These are phyloP conservation scores for Chlorops oryzae DNA, from an alignment of 1,140 invertebrate genomes.

Conservation along the genomic window DNA sequence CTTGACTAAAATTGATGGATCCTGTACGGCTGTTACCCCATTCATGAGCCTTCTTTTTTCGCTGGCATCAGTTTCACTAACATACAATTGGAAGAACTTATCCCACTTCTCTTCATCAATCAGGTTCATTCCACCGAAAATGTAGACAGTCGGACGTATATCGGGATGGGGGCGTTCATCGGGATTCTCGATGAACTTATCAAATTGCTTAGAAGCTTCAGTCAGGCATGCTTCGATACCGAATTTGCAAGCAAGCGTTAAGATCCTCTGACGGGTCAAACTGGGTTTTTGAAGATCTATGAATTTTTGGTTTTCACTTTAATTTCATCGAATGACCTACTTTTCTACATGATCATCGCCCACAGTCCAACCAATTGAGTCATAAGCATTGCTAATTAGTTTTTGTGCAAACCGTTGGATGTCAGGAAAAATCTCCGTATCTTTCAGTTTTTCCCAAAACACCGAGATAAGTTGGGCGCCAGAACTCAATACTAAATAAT, in stretches of 20 bases:
- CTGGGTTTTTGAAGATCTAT: constrained; percentile 12
- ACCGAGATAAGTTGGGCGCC: constrained; percentile 51
- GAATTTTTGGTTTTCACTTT: background rate
- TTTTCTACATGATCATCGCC: constrained; percentile 49
- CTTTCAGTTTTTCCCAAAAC: constrained; percentile 54
- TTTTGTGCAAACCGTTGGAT: constrained; percentile 55
- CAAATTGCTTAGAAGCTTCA: constrained; percentile 53
- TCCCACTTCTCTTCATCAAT: constrained; percentile 60
- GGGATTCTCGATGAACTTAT: constrained; percentile 49
- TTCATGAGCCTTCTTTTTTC: constrained; percentile 63
- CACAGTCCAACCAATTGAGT: constrained; percentile 55
- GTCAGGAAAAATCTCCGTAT: constrained; percentile 51
- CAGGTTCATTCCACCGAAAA: constrained; percentile 52
- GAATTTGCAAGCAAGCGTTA: constrained; percentile 53
- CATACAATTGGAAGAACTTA: constrained; percentile 62
- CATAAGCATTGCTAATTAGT: constrained; percentile 49
- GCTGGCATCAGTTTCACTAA: constrained; percentile 62
- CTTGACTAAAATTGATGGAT: constrained; percentile 49
- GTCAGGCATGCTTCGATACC: constrained; percentile 52
- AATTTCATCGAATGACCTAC: constrained; percentile 41
- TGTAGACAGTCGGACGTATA: constrained; percentile 58
- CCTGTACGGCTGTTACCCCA: constrained; percentile 59
- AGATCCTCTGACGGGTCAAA: constrained; percentile 51
- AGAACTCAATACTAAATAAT: constrained; percentile 64
- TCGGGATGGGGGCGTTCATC: constrained; percentile 53